These are phyloP conservation scores for Oeneis ivallda DNA, from an alignment of 2,888 invertebrate genomes.

Conservation along the genomic window DNA sequence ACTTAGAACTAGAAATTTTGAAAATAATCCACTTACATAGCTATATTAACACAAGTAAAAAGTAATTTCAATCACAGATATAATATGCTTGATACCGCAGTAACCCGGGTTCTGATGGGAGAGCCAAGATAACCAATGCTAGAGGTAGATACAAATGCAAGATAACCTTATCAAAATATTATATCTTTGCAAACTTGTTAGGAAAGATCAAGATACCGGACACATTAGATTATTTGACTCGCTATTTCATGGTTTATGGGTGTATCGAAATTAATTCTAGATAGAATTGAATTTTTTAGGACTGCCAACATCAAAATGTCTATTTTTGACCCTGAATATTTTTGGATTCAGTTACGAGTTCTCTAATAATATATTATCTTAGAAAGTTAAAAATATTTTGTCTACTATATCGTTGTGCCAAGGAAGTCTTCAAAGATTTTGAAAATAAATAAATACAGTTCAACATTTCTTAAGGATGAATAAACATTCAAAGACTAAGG, in stretches of 20 bases:
- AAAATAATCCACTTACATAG: slow-evolving; percentile 42
- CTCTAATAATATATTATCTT: no score
- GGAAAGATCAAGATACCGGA: slow-evolving; percentile 1
- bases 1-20: no score
- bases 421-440: no score
- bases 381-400: no score
- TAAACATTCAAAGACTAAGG: no score
- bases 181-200: slow-evolving; percentile 13
- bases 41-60: slow-evolving; percentile 32
- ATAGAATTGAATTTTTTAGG: neutral
- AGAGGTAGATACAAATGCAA: slow-evolving; percentile 24
- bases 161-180: slow-evolving; percentile 22
- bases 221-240: neutral
- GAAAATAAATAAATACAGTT: no score
- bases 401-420: no score
- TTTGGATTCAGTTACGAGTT: no score
- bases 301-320: no score
- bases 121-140: slow-evolving; percentile 12
- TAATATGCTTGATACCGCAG: slow-evolving; percentile 17
- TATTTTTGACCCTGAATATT: no score
- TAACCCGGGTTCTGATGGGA: slow-evolving; percentile 20
- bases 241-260: neutral
- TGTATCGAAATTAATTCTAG: neutral
- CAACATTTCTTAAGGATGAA: no score
- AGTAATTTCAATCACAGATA: slow-evolving; percentile 27